A percentile compares a stretch with the other conserved stretches of the same genome.
Conservation (phyloP, 2,113 vertebrate genomes). For the Gnathonemus longibarbis region DNA sequence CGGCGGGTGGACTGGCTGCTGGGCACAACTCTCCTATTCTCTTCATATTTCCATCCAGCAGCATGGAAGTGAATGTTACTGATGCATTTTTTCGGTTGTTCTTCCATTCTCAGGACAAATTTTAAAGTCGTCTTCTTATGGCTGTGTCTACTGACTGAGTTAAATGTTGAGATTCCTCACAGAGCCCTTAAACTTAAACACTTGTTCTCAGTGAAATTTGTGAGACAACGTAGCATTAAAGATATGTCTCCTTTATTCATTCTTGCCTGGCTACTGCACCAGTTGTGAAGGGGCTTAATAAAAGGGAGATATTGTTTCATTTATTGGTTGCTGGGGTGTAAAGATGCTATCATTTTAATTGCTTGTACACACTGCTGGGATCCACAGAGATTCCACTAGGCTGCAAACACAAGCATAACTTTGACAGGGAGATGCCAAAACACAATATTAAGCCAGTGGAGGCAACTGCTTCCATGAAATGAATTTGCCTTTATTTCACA, state of each 20-base stretch:
- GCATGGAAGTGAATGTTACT: slow-evolving; percentile 26
- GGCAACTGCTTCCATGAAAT: slow-evolving; percentile 53
- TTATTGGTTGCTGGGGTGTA: slow-evolving; percentile 67
- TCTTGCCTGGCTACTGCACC: slow-evolving; percentile 59
- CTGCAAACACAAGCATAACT: slow-evolving; percentile 64
- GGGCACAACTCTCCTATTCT: not conserved
- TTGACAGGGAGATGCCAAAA: slow-evolving; percentile 43
- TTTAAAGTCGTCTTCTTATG: not conserved
- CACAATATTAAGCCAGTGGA: slow-evolving; percentile 49
- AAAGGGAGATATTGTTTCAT: slow-evolving; percentile 66
- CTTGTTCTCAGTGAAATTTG: slow-evolving; percentile 59
- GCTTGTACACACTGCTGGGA: slow-evolving; percentile 63
- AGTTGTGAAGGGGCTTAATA: slow-evolving; percentile 61
- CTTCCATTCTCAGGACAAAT: not conserved
- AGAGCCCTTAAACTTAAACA: slow-evolving; percentile 62
- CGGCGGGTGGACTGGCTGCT: too few relatives aligned
- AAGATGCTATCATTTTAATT: slow-evolving; percentile 71
- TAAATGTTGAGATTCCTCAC: slow-evolving; percentile 50
- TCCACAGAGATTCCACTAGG: slow-evolving; percentile 60
- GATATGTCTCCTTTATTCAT: slow-evolving; percentile 53
- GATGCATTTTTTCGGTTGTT: not conserved
- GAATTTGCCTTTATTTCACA: slow-evolving; percentile 52
- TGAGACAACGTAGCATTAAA: slow-evolving; percentile 58
- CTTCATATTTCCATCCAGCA: not conserved
- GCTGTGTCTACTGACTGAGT: slow-evolving; percentile 40